Evolutionary conservation across 2,113 vertebrate genomes (phyloP).

Genomic region (Octodon degus): DNA sequence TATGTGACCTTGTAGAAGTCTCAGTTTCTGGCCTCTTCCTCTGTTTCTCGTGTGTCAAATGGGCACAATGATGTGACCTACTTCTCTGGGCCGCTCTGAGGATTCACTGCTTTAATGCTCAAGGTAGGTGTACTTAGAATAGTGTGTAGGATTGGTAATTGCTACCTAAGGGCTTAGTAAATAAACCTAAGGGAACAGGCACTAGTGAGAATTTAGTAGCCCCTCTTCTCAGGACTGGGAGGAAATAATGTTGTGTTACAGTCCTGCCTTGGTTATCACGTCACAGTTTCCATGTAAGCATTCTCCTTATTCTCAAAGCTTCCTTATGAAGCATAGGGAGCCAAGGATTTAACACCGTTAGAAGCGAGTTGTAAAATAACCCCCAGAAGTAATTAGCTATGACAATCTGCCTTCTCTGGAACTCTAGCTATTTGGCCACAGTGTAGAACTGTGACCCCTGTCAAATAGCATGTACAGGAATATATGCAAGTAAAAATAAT

Average conservation of each 20-base stretch:
- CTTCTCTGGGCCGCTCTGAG: neutral
- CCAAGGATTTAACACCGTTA: neutral
- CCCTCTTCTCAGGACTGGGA: neutral
- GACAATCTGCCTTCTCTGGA: neutral
- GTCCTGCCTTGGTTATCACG: neutral
- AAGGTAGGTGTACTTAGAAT: neutral
- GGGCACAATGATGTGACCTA: neutral
- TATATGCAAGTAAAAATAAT: neutral
- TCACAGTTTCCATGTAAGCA: neutral
- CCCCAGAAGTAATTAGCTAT: neutral
- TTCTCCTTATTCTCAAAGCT: neutral
- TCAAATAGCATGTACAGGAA: neutral
- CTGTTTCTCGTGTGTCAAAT: constrained; percentile 3
- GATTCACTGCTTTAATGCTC: neutral
- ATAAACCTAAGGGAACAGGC: neutral
- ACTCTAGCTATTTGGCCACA: neutral
- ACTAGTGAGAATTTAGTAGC: neutral
- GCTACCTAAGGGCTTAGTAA: neutral
- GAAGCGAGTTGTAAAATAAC: neutral
- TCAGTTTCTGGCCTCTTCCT: neutral
- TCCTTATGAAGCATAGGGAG: neutral
- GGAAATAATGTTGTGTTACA: neutral
- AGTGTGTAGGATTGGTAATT: neutral
- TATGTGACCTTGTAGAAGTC: neutral
- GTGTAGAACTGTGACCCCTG: neutral